Evolutionary conservation across 2,888 invertebrate species (phyloP).

Genomic region (Desoria tigrina): DNA sequence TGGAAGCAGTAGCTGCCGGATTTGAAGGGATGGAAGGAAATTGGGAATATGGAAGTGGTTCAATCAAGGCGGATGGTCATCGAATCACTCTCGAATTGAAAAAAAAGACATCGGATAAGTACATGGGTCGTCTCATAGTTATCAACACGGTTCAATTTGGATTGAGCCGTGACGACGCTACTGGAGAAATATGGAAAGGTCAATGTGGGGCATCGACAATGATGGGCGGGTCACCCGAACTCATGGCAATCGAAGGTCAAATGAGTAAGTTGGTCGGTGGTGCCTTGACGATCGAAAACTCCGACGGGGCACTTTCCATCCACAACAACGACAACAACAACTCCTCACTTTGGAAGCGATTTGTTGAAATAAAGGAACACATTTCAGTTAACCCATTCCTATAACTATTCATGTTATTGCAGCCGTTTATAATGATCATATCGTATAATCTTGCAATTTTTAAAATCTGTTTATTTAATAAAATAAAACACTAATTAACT

Average conservation of each 20-base stretch:
- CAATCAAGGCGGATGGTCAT: neutral
- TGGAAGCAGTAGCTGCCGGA: too few relatives aligned
- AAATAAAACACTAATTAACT: too few relatives aligned
- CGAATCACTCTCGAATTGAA: neutral
- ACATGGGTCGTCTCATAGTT: neutral
- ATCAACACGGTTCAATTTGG: constrained; percentile 11
- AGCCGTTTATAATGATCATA: too few relatives aligned
- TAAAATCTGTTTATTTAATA: too few relatives aligned
- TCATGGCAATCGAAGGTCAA: constrained; percentile 16
- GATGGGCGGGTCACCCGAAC: constrained; percentile 24
- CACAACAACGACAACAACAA: neutral
- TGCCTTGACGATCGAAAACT: neutral
- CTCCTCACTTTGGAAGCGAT: too few relatives aligned
- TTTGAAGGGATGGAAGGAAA: constrained; percentile 21
- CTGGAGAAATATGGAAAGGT: neutral
- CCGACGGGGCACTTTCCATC: neutral
- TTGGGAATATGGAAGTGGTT: constrained; percentile 9
- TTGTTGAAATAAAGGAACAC: too few relatives aligned
- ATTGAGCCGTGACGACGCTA: neutral
- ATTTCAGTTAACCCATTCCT: too few relatives aligned
- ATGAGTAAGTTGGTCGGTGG: constrained; percentile 7
- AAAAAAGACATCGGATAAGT: neutral
- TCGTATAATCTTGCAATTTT: too few relatives aligned
- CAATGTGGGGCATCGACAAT: constrained; percentile 12
- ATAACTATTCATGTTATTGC: too few relatives aligned